phyloP scores from a whole-genome alignment of 2,888 invertebrate genomes.

The Erynnis tages region DNA sequence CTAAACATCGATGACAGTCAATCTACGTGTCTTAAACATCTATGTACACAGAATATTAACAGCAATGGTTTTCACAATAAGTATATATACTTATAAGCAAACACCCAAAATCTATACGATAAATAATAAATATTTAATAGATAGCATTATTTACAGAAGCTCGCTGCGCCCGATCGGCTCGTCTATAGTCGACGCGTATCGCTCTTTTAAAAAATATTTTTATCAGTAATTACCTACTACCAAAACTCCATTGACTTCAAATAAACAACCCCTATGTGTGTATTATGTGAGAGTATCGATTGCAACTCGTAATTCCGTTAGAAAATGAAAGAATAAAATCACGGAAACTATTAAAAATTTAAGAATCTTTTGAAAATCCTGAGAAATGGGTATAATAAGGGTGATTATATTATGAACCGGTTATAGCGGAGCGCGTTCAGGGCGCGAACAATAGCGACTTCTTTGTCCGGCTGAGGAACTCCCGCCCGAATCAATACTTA shows the following conservation, averaged over 20 bases:
- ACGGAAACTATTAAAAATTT: conserved; percentile 42
- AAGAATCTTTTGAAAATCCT: conserved; percentile 45
- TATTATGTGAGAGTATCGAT: conserved; percentile 41
- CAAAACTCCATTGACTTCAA: conserved; percentile 49
- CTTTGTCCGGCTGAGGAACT: conserved; percentile 50
- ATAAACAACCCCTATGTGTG: conserved; percentile 56
- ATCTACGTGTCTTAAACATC: conserved; percentile 38
- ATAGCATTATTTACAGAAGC: conserved; percentile 79
- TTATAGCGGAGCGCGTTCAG: conserved; percentile 52
- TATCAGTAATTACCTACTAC: conserved; percentile 45
- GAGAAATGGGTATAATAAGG: conserved; percentile 52
- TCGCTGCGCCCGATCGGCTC: conserved; percentile 55
- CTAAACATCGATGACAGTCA: conserved; percentile 35
- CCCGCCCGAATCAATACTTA: conserved; percentile 57
- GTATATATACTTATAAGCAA: conserved; percentile 39
- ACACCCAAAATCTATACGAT: conserved; percentile 60
- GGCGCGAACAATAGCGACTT: conserved; percentile 50
- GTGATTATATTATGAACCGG: conserved; percentile 62
- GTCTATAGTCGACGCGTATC: conserved; percentile 39
- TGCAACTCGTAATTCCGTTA: conserved; percentile 39
- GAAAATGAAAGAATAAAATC: conserved; percentile 37
- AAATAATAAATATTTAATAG: conserved; percentile 78
- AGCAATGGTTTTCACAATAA: conserved; percentile 46
- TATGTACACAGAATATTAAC: conserved; percentile 54
- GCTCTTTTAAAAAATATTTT: conserved; percentile 41